Evolutionary conservation across 2,113 vertebrate species (phyloP).

Genomic region (Eulemur macaco): DNA sequence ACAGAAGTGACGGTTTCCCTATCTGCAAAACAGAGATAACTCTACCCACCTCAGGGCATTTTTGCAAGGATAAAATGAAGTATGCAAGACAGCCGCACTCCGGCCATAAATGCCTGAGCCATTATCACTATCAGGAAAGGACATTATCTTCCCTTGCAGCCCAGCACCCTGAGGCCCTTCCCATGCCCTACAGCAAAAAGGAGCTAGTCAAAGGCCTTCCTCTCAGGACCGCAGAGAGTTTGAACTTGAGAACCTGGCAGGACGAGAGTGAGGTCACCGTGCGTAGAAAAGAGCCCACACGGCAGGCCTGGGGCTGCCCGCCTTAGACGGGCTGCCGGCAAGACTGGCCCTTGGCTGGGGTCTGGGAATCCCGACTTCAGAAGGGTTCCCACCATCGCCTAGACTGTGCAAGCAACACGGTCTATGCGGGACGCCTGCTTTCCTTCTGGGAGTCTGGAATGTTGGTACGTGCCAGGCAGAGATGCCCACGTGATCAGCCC

Average conservation of each 20-base stretch:
- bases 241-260: background rate
- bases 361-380: background rate
- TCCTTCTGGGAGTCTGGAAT: background rate
- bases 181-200: background rate
- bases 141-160: background rate
- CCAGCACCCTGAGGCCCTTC: background rate
- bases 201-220: background rate
- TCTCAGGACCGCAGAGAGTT: fast-evolving
- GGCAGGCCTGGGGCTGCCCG: background rate
- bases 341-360: background rate
- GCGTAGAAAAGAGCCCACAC: fast-evolving
- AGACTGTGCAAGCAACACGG: background rate
- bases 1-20: background rate
- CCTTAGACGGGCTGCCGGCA: background rate
- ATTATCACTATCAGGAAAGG: background rate
- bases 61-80: background rate
- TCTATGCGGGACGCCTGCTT: background rate
- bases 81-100: background rate
- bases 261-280: background rate
- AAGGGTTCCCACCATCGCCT: background rate
- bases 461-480: background rate
- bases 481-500: fast-evolving
- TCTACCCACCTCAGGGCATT: background rate
- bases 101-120: fast-evolving
- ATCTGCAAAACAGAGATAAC: too few species aligned